Conservation (phyloP, 1,140 invertebrate genomes). For the Drosophila grimshawi region DNA sequence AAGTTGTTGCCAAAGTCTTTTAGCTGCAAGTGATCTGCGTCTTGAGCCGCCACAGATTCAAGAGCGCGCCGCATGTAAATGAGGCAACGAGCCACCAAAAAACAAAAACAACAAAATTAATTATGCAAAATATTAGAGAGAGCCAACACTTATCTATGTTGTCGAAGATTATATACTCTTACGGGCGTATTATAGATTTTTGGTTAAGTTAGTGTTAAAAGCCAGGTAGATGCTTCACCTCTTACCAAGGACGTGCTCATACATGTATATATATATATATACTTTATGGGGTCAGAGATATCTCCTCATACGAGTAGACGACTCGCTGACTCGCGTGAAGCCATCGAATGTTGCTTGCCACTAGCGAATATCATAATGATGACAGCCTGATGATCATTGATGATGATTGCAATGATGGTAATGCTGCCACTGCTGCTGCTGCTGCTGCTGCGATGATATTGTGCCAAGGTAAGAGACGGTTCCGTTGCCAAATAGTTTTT, state of each 20-base stretch:
- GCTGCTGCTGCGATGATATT: conserved; percentile 65
- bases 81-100: conserved; percentile 49
- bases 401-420: conserved; percentile 26
- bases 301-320: no score
- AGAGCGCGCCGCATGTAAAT: conserved; percentile 73
- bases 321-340: conserved; percentile 23
- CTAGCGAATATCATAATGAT: conserved; percentile 25
- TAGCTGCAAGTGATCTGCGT: conserved; percentile 55
- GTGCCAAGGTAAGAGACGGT: conserved; percentile 78
- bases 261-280: no score
- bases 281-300: no score
- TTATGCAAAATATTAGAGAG: not conserved
- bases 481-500: conserved; percentile 71
- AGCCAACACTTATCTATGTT: not conserved
- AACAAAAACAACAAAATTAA: conserved; percentile 3
- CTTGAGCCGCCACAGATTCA: conserved; percentile 54
- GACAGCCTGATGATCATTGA: conserved; percentile 15
- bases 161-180: conserved; percentile 1
- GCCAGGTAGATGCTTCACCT: no score
- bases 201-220: no score
- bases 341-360: conserved; percentile 58
- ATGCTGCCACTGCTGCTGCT: conserved; percentile 25
- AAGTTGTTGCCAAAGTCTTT: conserved; percentile 69
- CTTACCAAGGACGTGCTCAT: no score
- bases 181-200: no score